Evolutionary conservation across 1,140 invertebrate genomes (phyloP).

Genomic region (Listronotus bonariensis): DNA sequence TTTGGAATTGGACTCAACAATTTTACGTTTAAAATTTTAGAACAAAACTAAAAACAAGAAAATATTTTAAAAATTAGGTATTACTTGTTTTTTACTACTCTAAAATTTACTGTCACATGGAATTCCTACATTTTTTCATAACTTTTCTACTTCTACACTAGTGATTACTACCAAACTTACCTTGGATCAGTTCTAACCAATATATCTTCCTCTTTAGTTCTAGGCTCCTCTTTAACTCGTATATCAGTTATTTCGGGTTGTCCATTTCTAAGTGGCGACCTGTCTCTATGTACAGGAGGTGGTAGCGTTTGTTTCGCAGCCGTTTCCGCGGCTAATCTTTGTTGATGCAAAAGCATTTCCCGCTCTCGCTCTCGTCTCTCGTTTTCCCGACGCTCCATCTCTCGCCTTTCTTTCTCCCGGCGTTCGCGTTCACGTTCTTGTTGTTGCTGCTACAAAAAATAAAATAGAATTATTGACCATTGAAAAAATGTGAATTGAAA

Average conservation of each 20-base stretch:
- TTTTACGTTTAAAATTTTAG: too few relatives aligned
- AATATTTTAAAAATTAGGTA: too few relatives aligned
- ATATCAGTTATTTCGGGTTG: conserved; percentile 59
- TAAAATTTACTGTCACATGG: too few relatives aligned
- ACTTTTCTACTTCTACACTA: too few relatives aligned
- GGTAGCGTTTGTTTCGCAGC: conserved; percentile 57
- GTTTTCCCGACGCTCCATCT: conserved; percentile 69
- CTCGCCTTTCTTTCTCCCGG: conserved; percentile 72
- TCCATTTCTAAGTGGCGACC: conserved; percentile 74
- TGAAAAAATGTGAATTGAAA: too few relatives aligned
- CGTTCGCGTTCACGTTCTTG: conserved; percentile 68
- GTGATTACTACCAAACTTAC: conserved; percentile 10
- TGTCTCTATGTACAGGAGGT: conserved; percentile 60
- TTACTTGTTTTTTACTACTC: too few relatives aligned
- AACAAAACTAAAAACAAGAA: too few relatives aligned
- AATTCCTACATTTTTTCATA: too few relatives aligned
- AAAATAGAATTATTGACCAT: conserved; percentile 7
- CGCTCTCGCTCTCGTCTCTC: conserved; percentile 57
- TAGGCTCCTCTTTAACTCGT: conserved; percentile 67
- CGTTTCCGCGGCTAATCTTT: conserved; percentile 54
- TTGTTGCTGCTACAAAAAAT: conserved; percentile 55
- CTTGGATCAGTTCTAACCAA: conserved; percentile 50
- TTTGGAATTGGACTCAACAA: too few relatives aligned
- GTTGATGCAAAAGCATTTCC: conserved; percentile 65
- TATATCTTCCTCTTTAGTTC: conserved; percentile 64